These are phyloP conservation scores for Pomphorhynchus laevis DNA, from an alignment of 1,140 invertebrate genomes.

Conservation along the genomic window DNA sequence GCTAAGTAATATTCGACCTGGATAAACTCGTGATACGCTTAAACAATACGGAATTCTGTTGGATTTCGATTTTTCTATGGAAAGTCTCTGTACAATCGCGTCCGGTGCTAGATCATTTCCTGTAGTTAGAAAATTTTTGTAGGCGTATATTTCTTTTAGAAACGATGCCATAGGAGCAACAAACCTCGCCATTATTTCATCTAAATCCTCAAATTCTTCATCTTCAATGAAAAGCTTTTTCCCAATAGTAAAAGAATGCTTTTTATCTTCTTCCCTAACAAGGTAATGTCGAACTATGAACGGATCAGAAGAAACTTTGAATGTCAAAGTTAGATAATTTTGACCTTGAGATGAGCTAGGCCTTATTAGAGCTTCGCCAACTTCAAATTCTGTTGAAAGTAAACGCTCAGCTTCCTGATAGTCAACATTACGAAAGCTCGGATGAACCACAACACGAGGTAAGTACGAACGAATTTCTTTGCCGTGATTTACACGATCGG, in stretches of 20 bases:
- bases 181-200: conserved; percentile 84
- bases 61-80: conserved; percentile 15
- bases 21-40: conserved; percentile 30
- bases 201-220: conserved; percentile 68
- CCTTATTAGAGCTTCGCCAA: conserved; percentile 70
- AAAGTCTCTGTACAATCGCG: neutral
- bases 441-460: conserved; percentile 61
- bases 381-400: conserved; percentile 46
- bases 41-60: conserved; percentile 20
- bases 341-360: conserved; percentile 40
- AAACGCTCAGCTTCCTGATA: conserved; percentile 59
- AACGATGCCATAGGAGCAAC: conserved; percentile 72
- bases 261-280: conserved; percentile 67
- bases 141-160: conserved; percentile 49
- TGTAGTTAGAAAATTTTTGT: conserved; percentile 47
- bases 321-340: conserved; percentile 77
- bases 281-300: conserved; percentile 48
- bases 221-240: conserved; percentile 41
- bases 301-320: conserved; percentile 74
- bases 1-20: conserved; percentile 67
- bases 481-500: neutral
- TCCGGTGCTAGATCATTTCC: conserved; percentile 24
- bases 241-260: conserved; percentile 71
- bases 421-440: conserved; percentile 74
- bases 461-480: neutral